Evolutionary conservation across 92 coral and sea anemone genomes (phyloP).

Genomic region (Chrysogorgia sp.): DNA sequence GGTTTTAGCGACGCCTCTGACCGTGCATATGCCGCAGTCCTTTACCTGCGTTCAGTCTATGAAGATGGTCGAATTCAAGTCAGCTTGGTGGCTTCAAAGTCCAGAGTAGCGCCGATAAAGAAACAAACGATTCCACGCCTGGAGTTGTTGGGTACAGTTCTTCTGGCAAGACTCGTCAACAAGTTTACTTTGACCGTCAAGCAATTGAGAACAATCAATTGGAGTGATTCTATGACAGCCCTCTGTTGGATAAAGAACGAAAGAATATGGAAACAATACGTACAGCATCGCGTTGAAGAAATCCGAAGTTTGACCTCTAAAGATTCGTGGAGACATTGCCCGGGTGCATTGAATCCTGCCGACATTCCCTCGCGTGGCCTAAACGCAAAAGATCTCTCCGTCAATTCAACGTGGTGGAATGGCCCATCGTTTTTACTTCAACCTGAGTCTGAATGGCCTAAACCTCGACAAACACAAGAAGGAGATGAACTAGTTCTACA

Average conservation of each 20-base stretch:
- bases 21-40: constrained; percentile 3
- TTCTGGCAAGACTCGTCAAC: constrained; percentile 14
- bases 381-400: constrained; percentile 6
- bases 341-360: constrained; percentile 35
- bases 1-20: constrained; percentile 28
- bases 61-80: constrained; percentile 18
- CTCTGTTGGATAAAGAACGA: constrained; percentile 41
- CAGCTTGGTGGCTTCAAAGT: not conserved
- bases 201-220: not conserved
- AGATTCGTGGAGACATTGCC: constrained; percentile 45
- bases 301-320: constrained; percentile 17
- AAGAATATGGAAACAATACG: constrained; percentile 36
- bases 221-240: constrained; percentile 40
- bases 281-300: constrained; percentile 30
- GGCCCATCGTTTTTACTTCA: constrained; percentile 17
- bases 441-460: constrained; percentile 30
- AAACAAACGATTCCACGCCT: constrained; percentile 10
- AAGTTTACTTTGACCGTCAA: not conserved
- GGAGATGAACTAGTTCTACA: not conserved
- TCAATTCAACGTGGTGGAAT: constrained; percentile 47
- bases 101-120: constrained; percentile 17
- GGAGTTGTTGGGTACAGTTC: constrained; percentile 13
- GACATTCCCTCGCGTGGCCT: constrained; percentile 44
- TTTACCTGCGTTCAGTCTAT: constrained; percentile 20
- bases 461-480: constrained; percentile 1